Base-by-base conservation (phyloP, 2,113 vertebrate species). In the Aepyceros melampus region DNA sequence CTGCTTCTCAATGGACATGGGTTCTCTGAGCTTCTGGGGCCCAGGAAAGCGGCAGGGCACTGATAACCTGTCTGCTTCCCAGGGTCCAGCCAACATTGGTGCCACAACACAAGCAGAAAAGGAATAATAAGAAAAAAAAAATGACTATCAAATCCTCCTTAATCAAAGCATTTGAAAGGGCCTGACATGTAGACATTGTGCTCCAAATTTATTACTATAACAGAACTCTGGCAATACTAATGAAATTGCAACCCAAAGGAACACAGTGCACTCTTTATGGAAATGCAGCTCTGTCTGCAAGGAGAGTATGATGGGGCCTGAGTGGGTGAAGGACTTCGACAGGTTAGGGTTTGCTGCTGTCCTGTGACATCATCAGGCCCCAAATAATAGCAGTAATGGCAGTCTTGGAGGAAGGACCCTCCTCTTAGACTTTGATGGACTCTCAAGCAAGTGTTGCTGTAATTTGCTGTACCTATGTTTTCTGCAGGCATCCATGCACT, bases 151-250 rank as follows among this genome's bases (percentile, higher is more conserved):
- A 97, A 51, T 92, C n/a, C n/a, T 98, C 82, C 58, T 98, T 97
- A 96, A 97, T 97, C 96, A 97, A 89, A 97, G 95, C 82, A 33
- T 93, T 98, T 98, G 96, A 96, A 98, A 98, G 67, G 89, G 81
- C 33, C 89, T 67, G 60, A 86, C 90, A 92, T 91, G 53, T 31
- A 92, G 97, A 83, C 2, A 55, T 78, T 67, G 2, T 79, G 45
- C 0, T 40, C 64, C 55, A 97, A 84, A 98, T 98, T 98, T 97
- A 98, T 98, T 97, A 91, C 94, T 82, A 8, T 91, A 91, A 74
- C 96, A 95, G 95, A 97, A 86, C 51, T 33, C 13, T 36, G 33
- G 93, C 36, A 89, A 96, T 67, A 29, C 88, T 9, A n/a, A 97
- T 67, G 97, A 94, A 91, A 87, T 1, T 1, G 74, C 88, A 86